A percentile compares a stretch with the other conserved stretches of the same genome.
Conservation (phyloP, 2,888 invertebrate genomes). For the Acanthopleura granulata region DNA sequence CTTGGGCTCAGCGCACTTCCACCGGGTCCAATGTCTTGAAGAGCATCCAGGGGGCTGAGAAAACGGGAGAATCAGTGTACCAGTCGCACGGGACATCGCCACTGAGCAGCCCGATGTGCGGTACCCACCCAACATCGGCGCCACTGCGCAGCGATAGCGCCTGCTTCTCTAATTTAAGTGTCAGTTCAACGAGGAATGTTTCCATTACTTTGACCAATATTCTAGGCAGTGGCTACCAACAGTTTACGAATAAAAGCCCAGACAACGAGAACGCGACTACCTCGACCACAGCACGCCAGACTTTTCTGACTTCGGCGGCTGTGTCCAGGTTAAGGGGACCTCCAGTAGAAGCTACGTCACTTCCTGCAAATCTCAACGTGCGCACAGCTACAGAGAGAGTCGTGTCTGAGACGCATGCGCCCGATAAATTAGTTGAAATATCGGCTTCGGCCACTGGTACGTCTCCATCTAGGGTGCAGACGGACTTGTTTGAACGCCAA, state of each 20-base stretch:
- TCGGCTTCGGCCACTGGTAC: neutral
- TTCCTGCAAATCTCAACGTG: conserved; percentile 7
- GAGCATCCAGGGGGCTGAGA: conserved; percentile 28
- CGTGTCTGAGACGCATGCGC: neutral
- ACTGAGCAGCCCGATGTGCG: neutral
- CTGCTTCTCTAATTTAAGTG: neutral
- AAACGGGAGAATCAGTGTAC: neutral
- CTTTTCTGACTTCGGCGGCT: neutral
- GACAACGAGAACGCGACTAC: neutral
- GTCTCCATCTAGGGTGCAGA: neutral
- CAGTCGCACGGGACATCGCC: neutral
- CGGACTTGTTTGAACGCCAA: neutral
- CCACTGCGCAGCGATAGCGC: neutral
- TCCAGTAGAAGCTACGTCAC: neutral
- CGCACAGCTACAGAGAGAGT: neutral
- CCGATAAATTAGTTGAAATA: neutral
- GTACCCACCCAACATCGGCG: neutral
- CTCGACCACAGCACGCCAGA: neutral
- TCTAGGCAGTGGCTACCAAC: neutral
- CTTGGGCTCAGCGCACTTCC: conserved; percentile 58
- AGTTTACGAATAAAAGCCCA: neutral
- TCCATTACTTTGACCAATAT: neutral
- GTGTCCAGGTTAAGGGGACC: neutral
- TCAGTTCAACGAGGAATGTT: neutral
- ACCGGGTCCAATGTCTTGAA: conserved; percentile 35